Percentiles rank a stretch among this genome's conserved stretches.
Evolutionary conservation across 1,140 invertebrate genomes (phyloP).

Genomic region (Helicoverpa armigera): DNA sequence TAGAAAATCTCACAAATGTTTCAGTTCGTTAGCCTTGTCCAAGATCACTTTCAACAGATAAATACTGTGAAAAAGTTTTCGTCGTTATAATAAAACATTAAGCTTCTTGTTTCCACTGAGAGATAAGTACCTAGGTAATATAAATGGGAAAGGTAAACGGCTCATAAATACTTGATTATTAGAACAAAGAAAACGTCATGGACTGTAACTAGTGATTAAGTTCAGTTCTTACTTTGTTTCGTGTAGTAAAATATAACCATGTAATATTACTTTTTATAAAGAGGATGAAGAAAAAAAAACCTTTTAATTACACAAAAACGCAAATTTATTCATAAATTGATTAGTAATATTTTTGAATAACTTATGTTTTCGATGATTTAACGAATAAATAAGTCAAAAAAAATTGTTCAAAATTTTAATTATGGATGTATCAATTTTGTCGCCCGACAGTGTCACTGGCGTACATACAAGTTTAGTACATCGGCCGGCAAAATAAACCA

Average conservation of each 20-base stretch:
- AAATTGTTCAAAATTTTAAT: not conserved
- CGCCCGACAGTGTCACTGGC: not conserved
- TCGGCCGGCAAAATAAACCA: not conserved
- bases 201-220: no score
- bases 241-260: no score
- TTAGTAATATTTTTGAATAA: no score
- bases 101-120: not conserved
- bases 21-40: conserved; percentile 11
- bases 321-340: no score
- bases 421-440: not conserved
- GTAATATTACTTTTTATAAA: no score
- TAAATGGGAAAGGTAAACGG: not conserved
- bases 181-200: not conserved
- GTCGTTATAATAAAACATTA: not conserved
- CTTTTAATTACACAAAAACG: not conserved
- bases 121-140: not conserved
- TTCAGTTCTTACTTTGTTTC: no score
- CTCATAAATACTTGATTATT: conserved; percentile 30
- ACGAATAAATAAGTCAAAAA: no score
- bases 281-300: conserved; percentile 13
- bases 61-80: conserved; percentile 12
- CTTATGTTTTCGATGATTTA: no score
- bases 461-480: conserved; percentile 12
- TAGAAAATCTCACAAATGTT: conserved; percentile 15
- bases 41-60: conserved; percentile 20